These are phyloP conservation scores for Poeciliopsis gracilis DNA, from an alignment of 2,797 vertebrate genomes.

Conservation along the genomic window DNA sequence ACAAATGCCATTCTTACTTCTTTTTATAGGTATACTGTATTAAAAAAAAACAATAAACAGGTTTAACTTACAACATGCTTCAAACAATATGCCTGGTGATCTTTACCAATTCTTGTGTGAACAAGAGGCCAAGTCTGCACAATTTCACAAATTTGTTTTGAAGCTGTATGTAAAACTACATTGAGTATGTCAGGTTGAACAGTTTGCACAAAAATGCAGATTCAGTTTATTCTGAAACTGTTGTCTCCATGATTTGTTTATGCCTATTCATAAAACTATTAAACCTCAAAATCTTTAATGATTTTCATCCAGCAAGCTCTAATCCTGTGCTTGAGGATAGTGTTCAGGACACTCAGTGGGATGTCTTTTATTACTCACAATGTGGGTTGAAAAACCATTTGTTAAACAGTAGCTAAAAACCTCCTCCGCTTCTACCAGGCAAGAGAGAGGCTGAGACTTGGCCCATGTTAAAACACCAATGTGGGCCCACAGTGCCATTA, in stretches of 20 bases:
- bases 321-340: slow-evolving; percentile 37
- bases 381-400: slow-evolving; percentile 73
- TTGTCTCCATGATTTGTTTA: neutral
- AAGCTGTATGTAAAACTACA: slow-evolving; percentile 24
- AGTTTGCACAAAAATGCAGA: neutral
- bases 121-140: slow-evolving; percentile 16
- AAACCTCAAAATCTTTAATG: neutral
- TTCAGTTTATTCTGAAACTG: neutral
- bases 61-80: neutral
- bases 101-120: slow-evolving; percentile 5
- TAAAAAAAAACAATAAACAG: neutral
- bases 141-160: slow-evolving; percentile 3
- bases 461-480: slow-evolving; percentile 78
- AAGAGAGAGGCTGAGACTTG: slow-evolving; percentile 72
- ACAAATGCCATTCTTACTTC: neutral
- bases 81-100: neutral
- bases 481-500: slow-evolving; percentile 82
- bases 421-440: slow-evolving; percentile 65
- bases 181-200: slow-evolving; percentile 3
- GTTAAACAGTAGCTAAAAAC: slow-evolving; percentile 78
- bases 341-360: slow-evolving; percentile 57
- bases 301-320: slow-evolving; percentile 34
- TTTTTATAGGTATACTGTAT: neutral
- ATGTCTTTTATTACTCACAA: slow-evolving; percentile 64
- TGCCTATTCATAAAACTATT: neutral